These are phyloP conservation scores for Triplophysa yarkandensis DNA, from an alignment of 2,797 vertebrate species.

Conservation along the genomic window DNA sequence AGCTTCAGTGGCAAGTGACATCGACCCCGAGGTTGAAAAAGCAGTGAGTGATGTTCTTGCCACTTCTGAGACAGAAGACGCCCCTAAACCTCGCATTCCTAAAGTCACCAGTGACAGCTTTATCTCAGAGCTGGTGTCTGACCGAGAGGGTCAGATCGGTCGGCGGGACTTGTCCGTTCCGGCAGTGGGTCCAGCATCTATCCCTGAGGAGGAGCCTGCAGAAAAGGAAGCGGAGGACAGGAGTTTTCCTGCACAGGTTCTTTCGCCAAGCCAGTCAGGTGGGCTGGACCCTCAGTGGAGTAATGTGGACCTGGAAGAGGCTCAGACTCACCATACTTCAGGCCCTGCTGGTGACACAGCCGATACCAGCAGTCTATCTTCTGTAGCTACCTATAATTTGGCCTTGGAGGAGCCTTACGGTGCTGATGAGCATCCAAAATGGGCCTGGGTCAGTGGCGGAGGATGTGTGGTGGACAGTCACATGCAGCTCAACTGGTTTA, in stretches of 20 bases:
- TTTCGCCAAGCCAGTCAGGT: constrained; percentile 57
- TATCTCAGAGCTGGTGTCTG: constrained; percentile 80
- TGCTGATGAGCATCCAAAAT: constrained; percentile 82
- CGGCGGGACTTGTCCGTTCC: constrained; percentile 38
- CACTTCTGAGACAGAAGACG: constrained; percentile 30
- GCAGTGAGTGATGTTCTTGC: constrained; percentile 45
- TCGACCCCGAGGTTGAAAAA: constrained; percentile 78
- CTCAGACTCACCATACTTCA: constrained; percentile 65
- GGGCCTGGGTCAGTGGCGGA: constrained; percentile 94
- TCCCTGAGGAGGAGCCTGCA: constrained; percentile 64
- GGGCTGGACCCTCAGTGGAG: constrained; percentile 83
- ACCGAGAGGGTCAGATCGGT: constrained; percentile 65
- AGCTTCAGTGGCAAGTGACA: constrained; percentile 72
- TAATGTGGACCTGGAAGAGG: constrained; percentile 91
- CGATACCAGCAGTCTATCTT: constrained; percentile 82
- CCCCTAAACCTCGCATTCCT: constrained; percentile 68
- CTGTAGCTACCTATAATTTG: constrained; percentile 78
- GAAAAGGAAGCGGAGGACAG: constrained; percentile 46
- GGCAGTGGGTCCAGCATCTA: constrained; percentile 47
- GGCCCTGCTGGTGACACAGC: constrained; percentile 61
- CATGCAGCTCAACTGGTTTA: constrained; percentile 86
- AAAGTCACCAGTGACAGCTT: constrained; percentile 84
- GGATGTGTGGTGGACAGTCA: constrained; percentile 87
- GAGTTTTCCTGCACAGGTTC: constrained; percentile 27
- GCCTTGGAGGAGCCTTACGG: constrained; percentile 82